A percentile compares a stretch with the other conserved stretches of the same genome.
Conservation (phyloP, 2,888 invertebrate species). For the Torymus texanus region DNA sequence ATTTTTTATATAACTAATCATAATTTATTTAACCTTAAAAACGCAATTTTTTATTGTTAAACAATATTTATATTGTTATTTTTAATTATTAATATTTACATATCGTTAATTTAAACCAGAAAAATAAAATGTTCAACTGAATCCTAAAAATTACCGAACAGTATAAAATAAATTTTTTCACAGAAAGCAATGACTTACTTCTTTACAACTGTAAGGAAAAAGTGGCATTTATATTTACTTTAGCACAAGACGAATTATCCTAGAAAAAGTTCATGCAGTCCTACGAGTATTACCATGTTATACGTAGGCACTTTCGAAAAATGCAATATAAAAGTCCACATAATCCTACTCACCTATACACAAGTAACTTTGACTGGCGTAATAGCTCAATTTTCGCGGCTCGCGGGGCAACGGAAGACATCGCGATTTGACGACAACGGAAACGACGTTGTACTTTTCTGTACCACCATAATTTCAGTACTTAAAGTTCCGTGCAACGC, state of each 20-base stretch:
- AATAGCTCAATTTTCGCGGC: slow-evolving; percentile 21
- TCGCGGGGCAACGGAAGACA: too few relatives aligned
- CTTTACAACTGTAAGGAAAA: not conserved
- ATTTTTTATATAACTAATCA: too few relatives aligned
- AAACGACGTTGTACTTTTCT: too few relatives aligned
- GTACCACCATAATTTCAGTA: slow-evolving; percentile 15
- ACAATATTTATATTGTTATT: too few relatives aligned
- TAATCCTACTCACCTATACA: not conserved
- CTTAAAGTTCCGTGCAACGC: not conserved
- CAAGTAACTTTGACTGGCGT: not conserved
- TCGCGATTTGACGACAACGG: too few relatives aligned
- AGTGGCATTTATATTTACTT: not conserved
- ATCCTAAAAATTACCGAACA: not conserved
- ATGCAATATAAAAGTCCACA: slow-evolving; percentile 12
- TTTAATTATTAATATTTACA: too few relatives aligned
- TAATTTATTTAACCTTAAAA: too few relatives aligned
- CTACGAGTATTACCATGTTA: too few relatives aligned
- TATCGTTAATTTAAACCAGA: too few relatives aligned
- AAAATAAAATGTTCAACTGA: too few relatives aligned
- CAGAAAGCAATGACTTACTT: not conserved
- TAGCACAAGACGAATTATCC: not conserved
- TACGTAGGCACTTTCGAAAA: not conserved
- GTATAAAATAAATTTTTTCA: not conserved
- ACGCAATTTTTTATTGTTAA: too few relatives aligned
- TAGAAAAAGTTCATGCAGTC: not conserved